Evolutionary conservation across 2,888 invertebrate genomes (phyloP).

Genomic region (Ochlodes sylvanus): DNA sequence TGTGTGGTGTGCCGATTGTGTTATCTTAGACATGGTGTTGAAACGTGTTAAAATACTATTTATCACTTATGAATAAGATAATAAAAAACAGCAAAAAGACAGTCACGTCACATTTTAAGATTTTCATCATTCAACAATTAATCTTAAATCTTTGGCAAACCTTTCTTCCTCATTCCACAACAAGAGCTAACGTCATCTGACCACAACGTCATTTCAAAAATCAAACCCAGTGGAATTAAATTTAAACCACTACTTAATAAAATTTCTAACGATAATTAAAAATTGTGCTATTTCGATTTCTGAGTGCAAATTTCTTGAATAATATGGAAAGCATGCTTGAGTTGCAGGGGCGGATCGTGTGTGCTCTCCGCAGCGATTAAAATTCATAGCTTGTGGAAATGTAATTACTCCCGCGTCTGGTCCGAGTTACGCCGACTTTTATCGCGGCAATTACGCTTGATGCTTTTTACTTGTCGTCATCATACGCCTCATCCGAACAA

Average conservation of each 20-base stretch:
- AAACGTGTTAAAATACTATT: too few species aligned
- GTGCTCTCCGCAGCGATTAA: constrained; percentile 63
- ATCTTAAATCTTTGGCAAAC: too few species aligned
- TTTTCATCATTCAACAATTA: too few species aligned
- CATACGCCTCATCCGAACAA: constrained; percentile 14
- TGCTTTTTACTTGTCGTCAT: constrained; percentile 46
- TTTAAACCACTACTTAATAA: constrained; percentile 2
- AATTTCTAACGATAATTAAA: constrained; percentile 25
- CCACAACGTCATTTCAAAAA: background rate
- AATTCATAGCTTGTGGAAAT: constrained; percentile 81
- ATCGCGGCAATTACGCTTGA: constrained; percentile 78
- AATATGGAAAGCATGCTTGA: constrained; percentile 13
- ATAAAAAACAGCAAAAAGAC: too few species aligned
- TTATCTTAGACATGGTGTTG: background rate
- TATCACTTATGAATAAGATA: too few species aligned
- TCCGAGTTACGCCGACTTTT: constrained; percentile 74
- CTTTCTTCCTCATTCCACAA: background rate
- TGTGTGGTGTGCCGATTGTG: background rate
- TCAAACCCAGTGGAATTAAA: constrained; percentile 1
- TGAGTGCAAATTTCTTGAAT: constrained; percentile 23
- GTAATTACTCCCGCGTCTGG: constrained; percentile 78
- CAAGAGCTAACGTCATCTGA: background rate
- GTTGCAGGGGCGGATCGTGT: constrained; percentile 27
- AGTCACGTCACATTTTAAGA: too few species aligned
- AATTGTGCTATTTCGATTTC: constrained; percentile 22